Percentiles rank a stretch among this genome's conserved stretches.
These are phyloP conservation scores for Drosophila emarginata DNA, from an alignment of 2,888 invertebrate species.

Conservation along the genomic window DNA sequence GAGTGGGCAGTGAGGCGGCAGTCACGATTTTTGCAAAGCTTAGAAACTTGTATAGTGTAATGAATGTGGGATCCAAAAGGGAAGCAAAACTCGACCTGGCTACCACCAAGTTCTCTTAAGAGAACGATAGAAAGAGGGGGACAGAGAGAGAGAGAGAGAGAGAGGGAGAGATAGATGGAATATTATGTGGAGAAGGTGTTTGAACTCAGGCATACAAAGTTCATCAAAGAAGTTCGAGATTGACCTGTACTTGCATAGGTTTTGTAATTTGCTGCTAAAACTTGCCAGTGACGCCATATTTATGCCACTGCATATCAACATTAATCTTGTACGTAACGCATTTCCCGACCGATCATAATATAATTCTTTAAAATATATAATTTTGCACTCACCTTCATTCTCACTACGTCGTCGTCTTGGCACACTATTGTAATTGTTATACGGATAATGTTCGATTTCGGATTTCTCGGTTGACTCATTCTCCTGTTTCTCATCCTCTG, in stretches of 20 bases:
- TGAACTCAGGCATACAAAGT: constrained; percentile 51
- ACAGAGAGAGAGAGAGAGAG: not conserved
- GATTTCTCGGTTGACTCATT: constrained; percentile 85
- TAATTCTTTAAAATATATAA: not conserved
- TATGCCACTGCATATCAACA: too few relatives aligned
- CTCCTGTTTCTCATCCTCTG: constrained; percentile 84
- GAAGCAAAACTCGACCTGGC: constrained; percentile 39
- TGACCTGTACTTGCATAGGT: constrained; percentile 27
- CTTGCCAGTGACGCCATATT: not conserved
- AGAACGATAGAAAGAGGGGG: not conserved
- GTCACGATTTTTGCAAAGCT: constrained; percentile 67
- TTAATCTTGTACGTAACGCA: too few relatives aligned
- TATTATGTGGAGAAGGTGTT: constrained; percentile 48
- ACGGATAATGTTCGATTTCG: constrained; percentile 67
- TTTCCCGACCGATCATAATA: too few relatives aligned
- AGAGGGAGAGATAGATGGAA: constrained; percentile 6
- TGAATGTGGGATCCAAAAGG: constrained; percentile 46
- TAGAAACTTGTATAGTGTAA: constrained; percentile 46
- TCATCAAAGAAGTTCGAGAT: constrained; percentile 37
- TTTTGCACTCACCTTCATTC: constrained; percentile 78
- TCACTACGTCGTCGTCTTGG: constrained; percentile 76
- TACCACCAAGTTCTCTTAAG: constrained; percentile 8
- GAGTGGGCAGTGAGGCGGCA: not conserved
- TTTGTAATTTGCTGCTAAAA: not conserved
- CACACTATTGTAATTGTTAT: constrained; percentile 65